phyloP scores from a whole-genome alignment of 2,797 vertebrate genomes.

The Lophius americanus region DNA sequence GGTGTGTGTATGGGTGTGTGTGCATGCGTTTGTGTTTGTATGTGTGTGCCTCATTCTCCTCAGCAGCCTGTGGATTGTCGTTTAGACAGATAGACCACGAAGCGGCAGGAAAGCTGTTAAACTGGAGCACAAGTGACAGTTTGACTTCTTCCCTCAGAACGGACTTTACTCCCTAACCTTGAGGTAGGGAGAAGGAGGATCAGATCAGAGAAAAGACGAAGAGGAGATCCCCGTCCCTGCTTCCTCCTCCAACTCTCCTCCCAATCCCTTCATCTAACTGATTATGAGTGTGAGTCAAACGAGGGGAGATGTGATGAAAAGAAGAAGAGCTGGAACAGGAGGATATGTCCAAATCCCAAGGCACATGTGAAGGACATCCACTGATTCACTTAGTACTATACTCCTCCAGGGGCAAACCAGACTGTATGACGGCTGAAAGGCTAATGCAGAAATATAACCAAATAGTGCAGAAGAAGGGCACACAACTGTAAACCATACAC shows the following conservation, averaged over 20 bases:
- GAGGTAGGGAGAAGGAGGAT: constrained; percentile 38
- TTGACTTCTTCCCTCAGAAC: constrained; percentile 61
- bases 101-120: constrained; percentile 59
- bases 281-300: constrained; percentile 58
- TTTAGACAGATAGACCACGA: constrained; percentile 38
- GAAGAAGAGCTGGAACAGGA: constrained; percentile 28
- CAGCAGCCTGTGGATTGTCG: constrained; percentile 43
- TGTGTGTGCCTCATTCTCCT: constrained; percentile 2
- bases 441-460: constrained; percentile 54
- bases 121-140: constrained; percentile 60
- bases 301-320: constrained; percentile 43
- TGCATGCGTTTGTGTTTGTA: too few relatives aligned
- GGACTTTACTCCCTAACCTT: constrained; percentile 58
- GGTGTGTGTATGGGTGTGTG: too few relatives aligned
- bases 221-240: constrained; percentile 16
- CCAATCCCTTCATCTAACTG: constrained; percentile 60
- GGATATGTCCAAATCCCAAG: constrained; percentile 59
- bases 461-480: constrained; percentile 45
- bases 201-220: constrained; percentile 16
- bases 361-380: constrained; percentile 52
- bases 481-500: constrained; percentile 47
- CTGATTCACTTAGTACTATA: constrained; percentile 24
- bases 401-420: constrained; percentile 34
- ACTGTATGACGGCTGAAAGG: constrained; percentile 65
- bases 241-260: constrained; percentile 11